Conservation (phyloP, 2,888 invertebrate genomes). For the Camponotus fellah region DNA sequence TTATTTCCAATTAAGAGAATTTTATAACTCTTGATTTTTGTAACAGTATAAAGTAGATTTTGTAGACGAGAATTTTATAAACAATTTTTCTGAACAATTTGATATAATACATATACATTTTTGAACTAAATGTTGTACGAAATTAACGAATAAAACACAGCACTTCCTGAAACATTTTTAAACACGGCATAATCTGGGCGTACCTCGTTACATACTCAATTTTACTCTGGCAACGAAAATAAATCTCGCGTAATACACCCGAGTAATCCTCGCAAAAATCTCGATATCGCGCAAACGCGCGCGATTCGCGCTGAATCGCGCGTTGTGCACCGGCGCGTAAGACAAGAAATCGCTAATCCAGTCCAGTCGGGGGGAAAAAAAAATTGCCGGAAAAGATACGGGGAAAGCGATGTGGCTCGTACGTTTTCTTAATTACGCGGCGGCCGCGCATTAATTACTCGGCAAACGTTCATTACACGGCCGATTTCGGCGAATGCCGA, state of each 20-base stretch:
- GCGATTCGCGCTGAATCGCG: conserved; percentile 30
- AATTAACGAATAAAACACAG: neutral
- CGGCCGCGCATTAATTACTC: conserved; percentile 66
- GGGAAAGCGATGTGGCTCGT: conserved; percentile 23
- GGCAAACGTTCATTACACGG: conserved; percentile 73
- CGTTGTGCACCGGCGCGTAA: neutral
- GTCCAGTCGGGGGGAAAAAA: neutral
- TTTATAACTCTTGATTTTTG: neutral
- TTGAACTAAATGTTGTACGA: neutral
- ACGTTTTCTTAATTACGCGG: conserved; percentile 69
- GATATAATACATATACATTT: neutral
- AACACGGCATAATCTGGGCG: neutral
- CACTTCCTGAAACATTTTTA: neutral
- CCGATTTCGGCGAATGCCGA: conserved; percentile 70
- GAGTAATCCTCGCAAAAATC: conserved; percentile 23
- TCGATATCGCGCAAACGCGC: neutral
- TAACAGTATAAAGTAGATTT: neutral
- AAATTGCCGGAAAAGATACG: neutral
- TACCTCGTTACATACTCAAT: neutral
- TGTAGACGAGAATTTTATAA: neutral
- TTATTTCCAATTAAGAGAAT: neutral
- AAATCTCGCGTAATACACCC: conserved; percentile 12
- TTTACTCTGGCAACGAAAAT: neutral
- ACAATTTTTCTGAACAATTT: neutral
- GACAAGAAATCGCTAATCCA: conserved; percentile 34